Conservation (phyloP, 2,797 vertebrate species). For the Menidia menidia region DNA sequence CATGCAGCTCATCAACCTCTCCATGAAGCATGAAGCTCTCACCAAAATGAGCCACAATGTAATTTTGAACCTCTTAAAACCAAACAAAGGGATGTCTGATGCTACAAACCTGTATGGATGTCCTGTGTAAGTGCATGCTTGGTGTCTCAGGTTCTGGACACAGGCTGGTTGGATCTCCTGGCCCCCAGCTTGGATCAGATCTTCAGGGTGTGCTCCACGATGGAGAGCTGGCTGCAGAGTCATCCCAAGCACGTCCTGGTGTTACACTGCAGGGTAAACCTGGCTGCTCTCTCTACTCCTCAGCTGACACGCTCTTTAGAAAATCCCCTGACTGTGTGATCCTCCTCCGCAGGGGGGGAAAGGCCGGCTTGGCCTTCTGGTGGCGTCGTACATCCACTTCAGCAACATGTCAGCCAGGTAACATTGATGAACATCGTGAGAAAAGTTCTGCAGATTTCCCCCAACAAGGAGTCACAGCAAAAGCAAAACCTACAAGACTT, state of each 20-base stretch:
- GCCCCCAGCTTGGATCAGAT: slow-evolving; percentile 90
- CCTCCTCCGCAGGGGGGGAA: slow-evolving; percentile 84
- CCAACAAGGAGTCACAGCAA: no score
- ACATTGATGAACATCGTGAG: slow-evolving; percentile 29
- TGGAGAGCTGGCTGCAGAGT: slow-evolving; percentile 90
- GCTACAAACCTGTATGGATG: neutral
- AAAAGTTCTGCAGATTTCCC: no score
- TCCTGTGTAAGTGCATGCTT: neutral
- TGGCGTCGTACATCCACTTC: slow-evolving; percentile 92
- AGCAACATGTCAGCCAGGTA: slow-evolving; percentile 91
- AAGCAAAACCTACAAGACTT: no score
- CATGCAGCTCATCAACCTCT: slow-evolving; percentile 90
- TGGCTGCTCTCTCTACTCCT: neutral
- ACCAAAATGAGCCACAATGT: slow-evolving; percentile 89
- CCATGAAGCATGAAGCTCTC: slow-evolving; percentile 86
- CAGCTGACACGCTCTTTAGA: neutral
- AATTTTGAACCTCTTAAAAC: slow-evolving; percentile 21
- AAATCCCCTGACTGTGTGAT: neutral
- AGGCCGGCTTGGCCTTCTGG: slow-evolving; percentile 89
- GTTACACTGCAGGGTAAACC: slow-evolving; percentile 90
- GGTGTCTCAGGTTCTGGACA: slow-evolving; percentile 85
- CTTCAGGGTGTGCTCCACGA: slow-evolving; percentile 87
- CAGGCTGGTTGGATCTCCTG: slow-evolving; percentile 89
- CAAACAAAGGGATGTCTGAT: neutral
- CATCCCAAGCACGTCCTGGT: slow-evolving; percentile 88